Conservation (phyloP, 2,888 invertebrate genomes). For the Aspidapion aeneum region DNA sequence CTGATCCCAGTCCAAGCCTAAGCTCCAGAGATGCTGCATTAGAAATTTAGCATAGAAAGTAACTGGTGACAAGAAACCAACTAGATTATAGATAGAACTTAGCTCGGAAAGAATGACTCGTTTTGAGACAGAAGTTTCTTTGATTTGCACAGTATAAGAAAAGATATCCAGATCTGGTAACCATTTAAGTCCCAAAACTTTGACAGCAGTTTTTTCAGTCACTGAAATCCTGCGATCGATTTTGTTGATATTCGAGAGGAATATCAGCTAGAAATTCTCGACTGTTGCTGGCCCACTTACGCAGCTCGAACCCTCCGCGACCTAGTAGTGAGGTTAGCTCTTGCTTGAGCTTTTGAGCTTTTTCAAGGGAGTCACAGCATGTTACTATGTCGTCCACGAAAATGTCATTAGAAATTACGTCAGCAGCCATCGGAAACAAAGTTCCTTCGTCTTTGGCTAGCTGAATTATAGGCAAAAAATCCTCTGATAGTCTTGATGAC, state of each 20-base stretch:
- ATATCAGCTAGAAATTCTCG: background rate
- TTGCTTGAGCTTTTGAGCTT: background rate
- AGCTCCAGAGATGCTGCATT: background rate
- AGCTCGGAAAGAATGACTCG: background rate
- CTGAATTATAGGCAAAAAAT: background rate
- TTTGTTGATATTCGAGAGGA: background rate
- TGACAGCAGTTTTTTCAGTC: background rate
- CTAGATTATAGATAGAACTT: background rate
- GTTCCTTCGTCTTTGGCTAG: background rate
- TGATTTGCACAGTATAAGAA: background rate
- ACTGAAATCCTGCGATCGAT: background rate
- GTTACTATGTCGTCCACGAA: background rate
- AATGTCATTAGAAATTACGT: background rate
- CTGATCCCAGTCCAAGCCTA: background rate
- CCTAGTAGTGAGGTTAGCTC: background rate
- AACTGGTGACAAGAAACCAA: background rate
- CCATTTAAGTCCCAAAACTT: background rate
- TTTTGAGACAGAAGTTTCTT: background rate
- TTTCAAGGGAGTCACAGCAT: background rate
- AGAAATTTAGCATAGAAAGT: background rate
- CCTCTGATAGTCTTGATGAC: background rate
- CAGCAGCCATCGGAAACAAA: background rate
- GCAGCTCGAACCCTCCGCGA: background rate
- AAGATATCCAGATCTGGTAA: background rate
- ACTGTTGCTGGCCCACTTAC: background rate